phyloP scores from a whole-genome alignment of 2,888 invertebrate species.

The Drosophila niveifrons region DNA sequence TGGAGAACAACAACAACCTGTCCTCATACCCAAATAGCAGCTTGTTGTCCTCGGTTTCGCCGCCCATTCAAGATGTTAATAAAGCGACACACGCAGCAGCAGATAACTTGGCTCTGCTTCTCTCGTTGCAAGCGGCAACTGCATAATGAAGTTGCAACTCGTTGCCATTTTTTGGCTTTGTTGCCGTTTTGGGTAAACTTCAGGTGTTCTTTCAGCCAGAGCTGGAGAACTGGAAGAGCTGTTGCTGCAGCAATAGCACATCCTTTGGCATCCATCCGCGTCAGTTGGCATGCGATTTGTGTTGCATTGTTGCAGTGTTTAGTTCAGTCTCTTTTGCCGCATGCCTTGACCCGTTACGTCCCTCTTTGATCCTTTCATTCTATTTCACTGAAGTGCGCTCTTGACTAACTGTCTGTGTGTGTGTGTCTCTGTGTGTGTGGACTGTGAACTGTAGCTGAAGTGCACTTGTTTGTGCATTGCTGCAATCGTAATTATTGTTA shows the following conservation, averaged over 20 bases:
- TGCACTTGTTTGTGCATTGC: slow-evolving; percentile 75
- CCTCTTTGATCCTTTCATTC: slow-evolving; percentile 1
- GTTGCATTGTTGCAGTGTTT: slow-evolving; percentile 58
- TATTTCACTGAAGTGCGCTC: slow-evolving; percentile 43
- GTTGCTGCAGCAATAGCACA: slow-evolving; percentile 4
- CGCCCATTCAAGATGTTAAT: slow-evolving; percentile 73
- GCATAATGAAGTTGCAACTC: slow-evolving; percentile 72
- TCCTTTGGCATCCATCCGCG: slow-evolving; percentile 39
- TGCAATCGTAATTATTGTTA: slow-evolving; percentile 81
- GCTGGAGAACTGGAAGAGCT: not conserved
- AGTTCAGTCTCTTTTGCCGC: slow-evolving; percentile 27
- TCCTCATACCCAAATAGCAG: not conserved
- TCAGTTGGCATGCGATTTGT: slow-evolving; percentile 59
- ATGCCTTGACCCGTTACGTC: slow-evolving; percentile 35
- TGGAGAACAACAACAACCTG: slow-evolving; percentile 24
- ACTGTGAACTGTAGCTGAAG: slow-evolving; percentile 51
- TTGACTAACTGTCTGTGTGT: slow-evolving; percentile 54
- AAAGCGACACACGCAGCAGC: slow-evolving; percentile 75
- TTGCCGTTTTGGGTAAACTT: slow-evolving; percentile 30
- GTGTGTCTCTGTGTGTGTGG: slow-evolving; percentile 15
- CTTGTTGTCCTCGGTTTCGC: not conserved
- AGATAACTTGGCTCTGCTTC: slow-evolving; percentile 25
- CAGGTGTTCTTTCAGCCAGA: slow-evolving; percentile 45
- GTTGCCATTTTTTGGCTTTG: slow-evolving; percentile 51
- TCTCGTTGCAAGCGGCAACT: slow-evolving; percentile 38